Conservation (phyloP, 37 sponge, comb jelly and placozoan species). For the Oopsacas minuta region DNA sequence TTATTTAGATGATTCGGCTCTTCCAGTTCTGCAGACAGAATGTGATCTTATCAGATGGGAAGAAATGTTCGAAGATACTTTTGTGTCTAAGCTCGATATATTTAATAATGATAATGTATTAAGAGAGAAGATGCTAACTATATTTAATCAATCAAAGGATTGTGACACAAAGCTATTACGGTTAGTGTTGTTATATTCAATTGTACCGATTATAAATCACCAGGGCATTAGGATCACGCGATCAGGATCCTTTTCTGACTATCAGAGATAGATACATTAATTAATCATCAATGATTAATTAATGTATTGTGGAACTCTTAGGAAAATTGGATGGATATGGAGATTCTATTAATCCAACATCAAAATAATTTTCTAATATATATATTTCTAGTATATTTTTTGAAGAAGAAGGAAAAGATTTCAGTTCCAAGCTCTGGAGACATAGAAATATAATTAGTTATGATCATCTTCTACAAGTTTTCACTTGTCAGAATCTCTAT, state of each 20-base stretch:
- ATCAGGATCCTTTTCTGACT: too few species aligned
- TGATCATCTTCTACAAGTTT: not conserved
- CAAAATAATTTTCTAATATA: not conserved
- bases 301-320: too few species aligned
- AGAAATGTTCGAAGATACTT: not conserved
- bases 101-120: not conserved
- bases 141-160: not conserved
- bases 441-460: conserved; percentile 4
- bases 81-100: not conserved
- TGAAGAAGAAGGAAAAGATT: not conserved
- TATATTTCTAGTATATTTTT: not conserved
- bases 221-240: too few species aligned
- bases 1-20: not conserved
- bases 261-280: too few species aligned
- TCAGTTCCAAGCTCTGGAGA: not conserved
- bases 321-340: too few species aligned
- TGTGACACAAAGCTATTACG: not conserved
- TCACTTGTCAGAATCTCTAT: not conserved
- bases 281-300: too few species aligned
- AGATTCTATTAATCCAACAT: too few species aligned
- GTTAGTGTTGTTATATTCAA: not conserved
- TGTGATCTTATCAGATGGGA: not conserved
- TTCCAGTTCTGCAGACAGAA: not conserved
- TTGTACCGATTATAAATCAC: too few species aligned
- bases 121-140: not conserved